Evolutionary conservation across 2,113 vertebrate species (phyloP).

Genomic region (Tyto alba): DNA sequence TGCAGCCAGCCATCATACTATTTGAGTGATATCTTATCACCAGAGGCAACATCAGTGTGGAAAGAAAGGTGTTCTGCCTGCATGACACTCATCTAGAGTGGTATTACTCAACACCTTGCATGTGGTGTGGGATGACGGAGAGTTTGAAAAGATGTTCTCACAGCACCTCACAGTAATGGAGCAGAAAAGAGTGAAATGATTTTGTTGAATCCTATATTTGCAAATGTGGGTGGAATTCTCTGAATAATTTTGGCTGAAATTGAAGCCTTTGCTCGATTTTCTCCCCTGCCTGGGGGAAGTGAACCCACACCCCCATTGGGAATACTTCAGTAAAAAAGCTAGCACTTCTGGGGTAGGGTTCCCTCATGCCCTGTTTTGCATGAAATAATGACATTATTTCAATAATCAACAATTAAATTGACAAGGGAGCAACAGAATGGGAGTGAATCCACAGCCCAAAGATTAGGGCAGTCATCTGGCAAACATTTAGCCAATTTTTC

Average conservation of each 20-base stretch:
- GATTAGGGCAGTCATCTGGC: not conserved
- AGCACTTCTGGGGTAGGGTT: not conserved
- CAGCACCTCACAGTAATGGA: not conserved
- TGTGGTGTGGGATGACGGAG: not conserved
- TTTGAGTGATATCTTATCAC: not conserved
- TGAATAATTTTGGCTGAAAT: constrained; percentile 57
- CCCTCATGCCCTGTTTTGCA: not conserved
- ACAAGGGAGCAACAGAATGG: not conserved
- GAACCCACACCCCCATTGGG: not conserved
- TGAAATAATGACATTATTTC: not conserved
- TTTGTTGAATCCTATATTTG: constrained; percentile 33
- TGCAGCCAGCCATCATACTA: not conserved
- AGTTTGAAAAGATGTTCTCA: constrained; percentile 48
- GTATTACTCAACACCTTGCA: constrained; percentile 16
- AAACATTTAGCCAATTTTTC: not conserved
- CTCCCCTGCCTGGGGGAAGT: not conserved
- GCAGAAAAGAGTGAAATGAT: constrained; percentile 24
- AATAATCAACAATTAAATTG: not conserved
- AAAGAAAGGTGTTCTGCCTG: constrained; percentile 1
- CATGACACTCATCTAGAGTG: not conserved
- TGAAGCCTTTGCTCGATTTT: constrained; percentile 23
- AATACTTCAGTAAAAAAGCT: not conserved
- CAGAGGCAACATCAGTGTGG: not conserved
- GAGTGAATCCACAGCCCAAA: not conserved
- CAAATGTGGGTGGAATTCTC: constrained; percentile 52